Evolutionary conservation across 1,140 invertebrate genomes (phyloP).

Genomic region (Monochamus saltuarius): DNA sequence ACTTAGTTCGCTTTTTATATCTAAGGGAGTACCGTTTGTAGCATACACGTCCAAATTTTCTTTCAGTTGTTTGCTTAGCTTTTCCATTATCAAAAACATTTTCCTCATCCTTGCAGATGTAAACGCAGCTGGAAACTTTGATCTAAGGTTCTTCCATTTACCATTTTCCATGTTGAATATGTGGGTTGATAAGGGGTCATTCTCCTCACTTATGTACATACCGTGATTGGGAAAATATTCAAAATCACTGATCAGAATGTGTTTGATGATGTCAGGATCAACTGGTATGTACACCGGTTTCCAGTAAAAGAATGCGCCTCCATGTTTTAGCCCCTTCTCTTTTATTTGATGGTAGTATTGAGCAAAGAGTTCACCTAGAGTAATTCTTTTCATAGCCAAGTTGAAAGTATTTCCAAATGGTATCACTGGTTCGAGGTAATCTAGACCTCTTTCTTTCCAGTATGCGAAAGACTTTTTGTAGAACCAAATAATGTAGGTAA

Average conservation of each 20-base stretch:
- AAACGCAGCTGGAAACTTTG: slow-evolving; percentile 55
- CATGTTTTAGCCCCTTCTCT: slow-evolving; percentile 24
- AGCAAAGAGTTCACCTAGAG: slow-evolving; percentile 7
- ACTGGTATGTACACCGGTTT: slow-evolving; percentile 35
- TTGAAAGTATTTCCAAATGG: slow-evolving; percentile 20
- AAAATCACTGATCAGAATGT: slow-evolving; percentile 55
- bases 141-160: slow-evolving; percentile 54
- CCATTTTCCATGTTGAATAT: slow-evolving; percentile 53
- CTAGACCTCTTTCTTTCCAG: slow-evolving; percentile 28
- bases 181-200: slow-evolving; percentile 53
- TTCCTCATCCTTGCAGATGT: slow-evolving; percentile 40
- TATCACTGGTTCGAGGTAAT: slow-evolving; percentile 14
- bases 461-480: slow-evolving; percentile 26
- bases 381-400: background rate
- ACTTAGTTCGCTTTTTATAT: too few species aligned
- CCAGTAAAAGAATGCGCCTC: slow-evolving; percentile 25
- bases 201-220: slow-evolving; percentile 48
- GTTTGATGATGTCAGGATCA: slow-evolving; percentile 55
- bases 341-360: slow-evolving; percentile 45
- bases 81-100: too few species aligned
- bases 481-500: background rate
- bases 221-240: slow-evolving; percentile 53
- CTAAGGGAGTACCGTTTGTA: too few species aligned
- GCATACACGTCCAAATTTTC: too few species aligned
- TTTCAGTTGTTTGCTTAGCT: too few species aligned